Conservation (phyloP, 1,140 invertebrate genomes). For the Ceratoteleas bidentatus region DNA sequence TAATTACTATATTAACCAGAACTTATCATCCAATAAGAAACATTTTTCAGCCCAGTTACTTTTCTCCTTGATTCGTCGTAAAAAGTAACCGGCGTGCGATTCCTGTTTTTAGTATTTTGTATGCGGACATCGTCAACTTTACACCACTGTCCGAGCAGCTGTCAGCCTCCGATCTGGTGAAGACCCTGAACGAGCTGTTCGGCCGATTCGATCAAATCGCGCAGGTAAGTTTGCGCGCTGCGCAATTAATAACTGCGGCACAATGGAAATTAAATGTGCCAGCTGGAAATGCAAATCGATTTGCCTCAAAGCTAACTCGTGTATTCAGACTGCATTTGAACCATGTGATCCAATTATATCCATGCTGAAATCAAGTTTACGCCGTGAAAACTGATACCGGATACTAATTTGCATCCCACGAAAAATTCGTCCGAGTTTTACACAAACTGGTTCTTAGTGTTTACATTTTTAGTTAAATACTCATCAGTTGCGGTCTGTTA, state of each 20-base stretch:
- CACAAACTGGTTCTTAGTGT: not conserved
- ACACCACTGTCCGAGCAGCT: slow-evolving; percentile 96
- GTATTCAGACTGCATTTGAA: slow-evolving; percentile 32
- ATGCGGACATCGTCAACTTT: slow-evolving; percentile 99
- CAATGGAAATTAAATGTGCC: slow-evolving; percentile 29
- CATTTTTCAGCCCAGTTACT: no score
- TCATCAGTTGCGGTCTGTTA: no score
- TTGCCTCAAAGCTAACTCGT: slow-evolving; percentile 27
- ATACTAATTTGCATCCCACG: slow-evolving; percentile 1
- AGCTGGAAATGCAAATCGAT: slow-evolving; percentile 28
- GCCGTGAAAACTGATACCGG: slow-evolving; percentile 21
- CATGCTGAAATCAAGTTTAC: slow-evolving; percentile 26
- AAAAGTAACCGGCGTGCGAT: no score
- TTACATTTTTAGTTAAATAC: not conserved
- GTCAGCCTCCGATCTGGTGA: slow-evolving; percentile 96
- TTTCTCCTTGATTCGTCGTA: no score
- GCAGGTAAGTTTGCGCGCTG: slow-evolving; percentile 84
- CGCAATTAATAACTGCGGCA: slow-evolving; percentile 10
- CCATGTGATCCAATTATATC: slow-evolving; percentile 30
- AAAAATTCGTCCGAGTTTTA: slow-evolving; percentile 1
- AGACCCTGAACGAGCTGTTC: slow-evolving; percentile 97
- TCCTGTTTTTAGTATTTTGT: slow-evolving; percentile 93
- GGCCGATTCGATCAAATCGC: slow-evolving; percentile 98
- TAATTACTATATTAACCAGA: slow-evolving; percentile 39
- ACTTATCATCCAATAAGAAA: not conserved